Percentiles rank a stretch among this genome's conserved stretches.
These are phyloP conservation scores for Sycobia sp. DNA, from an alignment of 1,140 invertebrate genomes.

Conservation along the genomic window DNA sequence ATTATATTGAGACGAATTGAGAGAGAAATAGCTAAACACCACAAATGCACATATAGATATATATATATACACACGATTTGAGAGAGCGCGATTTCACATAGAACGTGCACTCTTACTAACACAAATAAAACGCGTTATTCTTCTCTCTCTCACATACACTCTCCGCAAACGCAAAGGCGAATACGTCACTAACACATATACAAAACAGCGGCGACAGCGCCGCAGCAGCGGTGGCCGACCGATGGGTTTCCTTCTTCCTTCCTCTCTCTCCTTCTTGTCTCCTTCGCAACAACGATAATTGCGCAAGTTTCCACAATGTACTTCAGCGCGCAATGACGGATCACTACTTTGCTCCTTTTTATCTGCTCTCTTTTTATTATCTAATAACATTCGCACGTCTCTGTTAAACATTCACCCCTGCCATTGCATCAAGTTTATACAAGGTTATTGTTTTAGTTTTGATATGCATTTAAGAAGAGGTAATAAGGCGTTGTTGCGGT, in stretches of 20 bases:
- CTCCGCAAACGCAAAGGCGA: not conserved
- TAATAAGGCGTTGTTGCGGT: too few relatives aligned
- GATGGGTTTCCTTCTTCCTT: constrained; percentile 25
- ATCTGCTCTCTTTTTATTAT: constrained; percentile 79
- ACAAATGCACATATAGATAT: too few relatives aligned
- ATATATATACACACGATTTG: too few relatives aligned
- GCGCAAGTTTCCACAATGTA: constrained; percentile 19
- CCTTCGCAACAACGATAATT: constrained; percentile 30
- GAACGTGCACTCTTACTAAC: too few relatives aligned
- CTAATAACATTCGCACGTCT: constrained; percentile 69
- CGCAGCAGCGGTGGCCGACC: not conserved
- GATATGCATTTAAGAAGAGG: too few relatives aligned
- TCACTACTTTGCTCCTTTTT: constrained; percentile 88
- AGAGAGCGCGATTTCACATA: too few relatives aligned
- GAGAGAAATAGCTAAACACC: too few relatives aligned
- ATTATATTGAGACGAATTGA: too few relatives aligned
- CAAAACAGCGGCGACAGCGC: constrained; percentile 8
- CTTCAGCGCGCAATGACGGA: too few relatives aligned
- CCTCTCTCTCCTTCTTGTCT: constrained; percentile 17
- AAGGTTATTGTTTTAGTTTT: too few relatives aligned
- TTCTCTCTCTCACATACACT: not conserved
- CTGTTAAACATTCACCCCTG: constrained; percentile 3
- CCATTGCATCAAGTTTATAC: too few relatives aligned
- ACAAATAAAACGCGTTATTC: too few relatives aligned
- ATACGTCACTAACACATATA: constrained; percentile 24